These are phyloP conservation scores for Gymnarchus niloticus DNA, from an alignment of 2,113 vertebrate genomes.

Conservation along the genomic window DNA sequence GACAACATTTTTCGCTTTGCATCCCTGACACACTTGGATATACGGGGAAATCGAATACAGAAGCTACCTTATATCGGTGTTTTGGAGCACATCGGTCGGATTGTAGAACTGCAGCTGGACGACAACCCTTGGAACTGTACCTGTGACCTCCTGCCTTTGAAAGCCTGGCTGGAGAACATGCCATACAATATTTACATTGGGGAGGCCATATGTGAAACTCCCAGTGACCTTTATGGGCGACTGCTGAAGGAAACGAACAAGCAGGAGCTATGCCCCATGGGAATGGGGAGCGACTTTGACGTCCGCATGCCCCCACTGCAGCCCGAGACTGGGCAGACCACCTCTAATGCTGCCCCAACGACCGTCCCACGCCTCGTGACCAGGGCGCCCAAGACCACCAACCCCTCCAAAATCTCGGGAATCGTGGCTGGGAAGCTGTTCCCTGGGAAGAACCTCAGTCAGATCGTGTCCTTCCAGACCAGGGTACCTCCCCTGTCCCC, in stretches of 20 bases:
- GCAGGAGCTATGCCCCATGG: conserved; percentile 92
- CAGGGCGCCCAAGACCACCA: conserved; percentile 84
- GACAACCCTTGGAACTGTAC: conserved; percentile 99
- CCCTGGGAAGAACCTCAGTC: conserved; percentile 75
- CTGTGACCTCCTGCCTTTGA: conserved; percentile 90
- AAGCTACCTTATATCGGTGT: conserved; percentile 95
- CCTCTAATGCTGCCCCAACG: conserved; percentile 74
- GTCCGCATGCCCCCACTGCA: conserved; percentile 80
- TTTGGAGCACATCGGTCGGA: conserved; percentile 91
- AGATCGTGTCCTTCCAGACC: conserved; percentile 89
- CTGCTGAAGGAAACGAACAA: conserved; percentile 95
- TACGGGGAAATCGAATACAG: conserved; percentile 94
- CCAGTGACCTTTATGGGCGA: conserved; percentile 88
- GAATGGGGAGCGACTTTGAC: conserved; percentile 88
- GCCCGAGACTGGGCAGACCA: conserved; percentile 71
- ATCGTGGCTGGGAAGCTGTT: conserved; percentile 85
- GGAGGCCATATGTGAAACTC: conserved; percentile 94
- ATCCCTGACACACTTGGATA: conserved; percentile 96
- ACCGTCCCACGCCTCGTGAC: conserved; percentile 74
- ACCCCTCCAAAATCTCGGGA: conserved; percentile 90
- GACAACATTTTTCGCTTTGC: conserved; percentile 98
- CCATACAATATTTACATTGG: conserved; percentile 98
- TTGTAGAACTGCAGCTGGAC: conserved; percentile 90
- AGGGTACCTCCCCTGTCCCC: conserved; percentile 77
- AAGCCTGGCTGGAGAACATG: conserved; percentile 98